Evolutionary conservation across 2,888 invertebrate species (phyloP).

Genomic region (Diarsia rubi): DNA sequence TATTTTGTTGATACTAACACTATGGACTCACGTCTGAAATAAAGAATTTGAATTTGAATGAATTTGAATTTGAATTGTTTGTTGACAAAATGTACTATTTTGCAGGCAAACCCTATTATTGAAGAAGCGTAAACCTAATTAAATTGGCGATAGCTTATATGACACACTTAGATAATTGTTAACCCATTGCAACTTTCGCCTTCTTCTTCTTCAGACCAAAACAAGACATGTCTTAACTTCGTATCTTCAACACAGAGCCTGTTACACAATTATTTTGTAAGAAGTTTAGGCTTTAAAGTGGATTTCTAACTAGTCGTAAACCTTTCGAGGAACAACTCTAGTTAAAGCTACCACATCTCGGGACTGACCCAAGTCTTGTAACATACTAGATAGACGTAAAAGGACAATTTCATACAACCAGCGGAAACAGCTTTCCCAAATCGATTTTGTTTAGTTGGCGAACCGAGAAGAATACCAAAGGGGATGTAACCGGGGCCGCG

Average conservation of each 20-base stretch:
- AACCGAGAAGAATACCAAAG: neutral
- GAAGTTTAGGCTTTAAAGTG: conserved; percentile 50
- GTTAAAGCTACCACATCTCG: conserved; percentile 44
- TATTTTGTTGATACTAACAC: too few species aligned
- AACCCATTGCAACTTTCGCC: neutral
- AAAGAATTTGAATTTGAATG: too few species aligned
- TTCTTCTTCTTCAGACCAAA: too few species aligned
- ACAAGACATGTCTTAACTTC: conserved; percentile 26
- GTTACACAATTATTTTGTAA: conserved; percentile 49
- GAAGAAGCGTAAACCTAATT: too few species aligned
- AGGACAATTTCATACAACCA: neutral
- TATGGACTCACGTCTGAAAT: too few species aligned
- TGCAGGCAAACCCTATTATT: too few species aligned
- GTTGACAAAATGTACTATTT: too few species aligned
- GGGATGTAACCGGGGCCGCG: neutral
- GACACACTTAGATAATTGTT: neutral
- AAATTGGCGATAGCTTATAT: too few species aligned
- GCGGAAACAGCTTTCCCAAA: neutral
- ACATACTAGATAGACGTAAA: neutral
- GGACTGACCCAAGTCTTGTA: conserved; percentile 35
- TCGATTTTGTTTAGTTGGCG: neutral
- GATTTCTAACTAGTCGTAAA: conserved; percentile 55
- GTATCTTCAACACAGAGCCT: conserved; percentile 24
- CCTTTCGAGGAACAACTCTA: conserved; percentile 39
- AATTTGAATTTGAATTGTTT: too few species aligned